phyloP scores from a whole-genome alignment of 1,140 invertebrate genomes.

The Lordiphosa clarofinis region DNA sequence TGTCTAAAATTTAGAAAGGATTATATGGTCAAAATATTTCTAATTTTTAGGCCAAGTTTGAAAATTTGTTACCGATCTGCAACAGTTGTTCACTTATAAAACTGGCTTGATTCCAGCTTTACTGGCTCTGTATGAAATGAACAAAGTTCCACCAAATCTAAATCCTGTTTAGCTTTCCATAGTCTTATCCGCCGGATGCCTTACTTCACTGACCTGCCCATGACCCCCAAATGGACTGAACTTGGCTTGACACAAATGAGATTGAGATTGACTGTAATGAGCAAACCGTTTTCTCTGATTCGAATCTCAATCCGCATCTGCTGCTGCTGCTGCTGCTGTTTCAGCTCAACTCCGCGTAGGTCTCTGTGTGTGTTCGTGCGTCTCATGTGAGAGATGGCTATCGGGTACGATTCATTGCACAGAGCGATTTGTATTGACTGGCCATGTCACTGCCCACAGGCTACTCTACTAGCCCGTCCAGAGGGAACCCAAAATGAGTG shows the following conservation, averaged over 20 bases:
- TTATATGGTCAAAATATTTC: no score
- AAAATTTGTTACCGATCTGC: no score
- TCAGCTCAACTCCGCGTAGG: not conserved
- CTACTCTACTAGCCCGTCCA: constrained; percentile 15
- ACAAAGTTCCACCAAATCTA: no score
- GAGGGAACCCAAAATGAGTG: constrained; percentile 44
- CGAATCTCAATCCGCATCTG: constrained; percentile 31
- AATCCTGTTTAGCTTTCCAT: constrained; percentile 1
- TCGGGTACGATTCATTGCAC: constrained; percentile 66
- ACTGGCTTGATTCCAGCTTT: no score
- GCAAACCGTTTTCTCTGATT: constrained; percentile 44
- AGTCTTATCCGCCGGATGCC: constrained; percentile 56
- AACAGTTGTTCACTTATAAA: no score
- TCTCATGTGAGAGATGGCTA: constrained; percentile 72
- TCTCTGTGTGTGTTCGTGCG: constrained; percentile 59
- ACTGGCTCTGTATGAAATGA: no score
- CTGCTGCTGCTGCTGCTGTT: no score
- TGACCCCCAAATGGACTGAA: constrained; percentile 36
- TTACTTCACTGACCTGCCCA: constrained; percentile 48
- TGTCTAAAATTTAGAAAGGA: no score
- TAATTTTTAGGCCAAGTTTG: no score
- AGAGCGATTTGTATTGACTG: constrained; percentile 44
- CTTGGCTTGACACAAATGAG: constrained; percentile 43
- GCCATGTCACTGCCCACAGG: constrained; percentile 22
- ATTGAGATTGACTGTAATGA: constrained; percentile 71